These are phyloP conservation scores for Myanophis thanlyinensis DNA, from an alignment of 2,113 vertebrate genomes.

Conservation along the genomic window DNA sequence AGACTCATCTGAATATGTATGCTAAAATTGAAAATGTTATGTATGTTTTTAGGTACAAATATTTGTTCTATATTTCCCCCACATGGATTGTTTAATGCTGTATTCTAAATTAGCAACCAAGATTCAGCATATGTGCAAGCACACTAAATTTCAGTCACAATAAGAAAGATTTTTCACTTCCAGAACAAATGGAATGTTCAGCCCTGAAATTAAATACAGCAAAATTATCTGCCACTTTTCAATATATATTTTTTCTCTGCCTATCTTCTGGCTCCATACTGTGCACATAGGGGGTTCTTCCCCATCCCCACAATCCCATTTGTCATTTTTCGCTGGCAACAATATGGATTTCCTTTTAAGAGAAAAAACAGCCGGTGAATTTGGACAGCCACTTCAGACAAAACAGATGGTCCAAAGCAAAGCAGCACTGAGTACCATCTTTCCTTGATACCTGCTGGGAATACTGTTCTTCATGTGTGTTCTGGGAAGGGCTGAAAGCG, in stretches of 20 bases:
- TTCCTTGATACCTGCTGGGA: conserved; percentile 31
- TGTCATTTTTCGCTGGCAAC: not conserved
- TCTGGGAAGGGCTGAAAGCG: conserved; percentile 6
- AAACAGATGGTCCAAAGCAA: conserved; percentile 4
- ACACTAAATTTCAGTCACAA: not conserved
- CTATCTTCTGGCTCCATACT: not conserved
- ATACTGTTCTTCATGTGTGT: conserved; percentile 24
- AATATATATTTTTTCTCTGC: not conserved
- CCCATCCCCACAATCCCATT: not conserved
- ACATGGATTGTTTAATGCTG: not conserved
- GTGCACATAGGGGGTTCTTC: not conserved
- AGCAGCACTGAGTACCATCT: not conserved
- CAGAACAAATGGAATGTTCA: not conserved
- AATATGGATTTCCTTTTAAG: not conserved
- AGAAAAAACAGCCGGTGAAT: not conserved
- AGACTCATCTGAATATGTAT: not conserved
- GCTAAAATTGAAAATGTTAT: not conserved
- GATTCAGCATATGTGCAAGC: no score
- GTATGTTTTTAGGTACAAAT: not conserved
- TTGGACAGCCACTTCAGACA: not conserved
- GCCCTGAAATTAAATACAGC: not conserved
- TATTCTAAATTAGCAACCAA: not conserved
- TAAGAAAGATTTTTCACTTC: not conserved
- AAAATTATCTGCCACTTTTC: not conserved
- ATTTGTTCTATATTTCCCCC: not conserved